phyloP scores from a whole-genome alignment of 2,797 vertebrate species.

The Typhlichthys eigenmanni region DNA sequence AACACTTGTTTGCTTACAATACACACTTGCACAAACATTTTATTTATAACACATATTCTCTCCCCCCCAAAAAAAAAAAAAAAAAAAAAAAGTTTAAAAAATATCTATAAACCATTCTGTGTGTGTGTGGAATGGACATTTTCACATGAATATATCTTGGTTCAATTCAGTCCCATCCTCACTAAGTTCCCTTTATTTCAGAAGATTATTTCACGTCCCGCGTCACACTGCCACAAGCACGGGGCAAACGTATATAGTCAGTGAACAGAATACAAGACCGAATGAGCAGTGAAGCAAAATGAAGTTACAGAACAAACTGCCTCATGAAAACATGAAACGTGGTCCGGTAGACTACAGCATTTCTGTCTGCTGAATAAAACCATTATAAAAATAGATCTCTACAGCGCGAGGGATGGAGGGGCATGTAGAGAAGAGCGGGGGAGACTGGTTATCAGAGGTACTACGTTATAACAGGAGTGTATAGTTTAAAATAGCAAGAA shows the following conservation, averaged over 20 bases:
- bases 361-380: slow-evolving; percentile 42
- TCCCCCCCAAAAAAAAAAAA: background rate
- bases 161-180: slow-evolving; percentile 42
- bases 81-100: background rate
- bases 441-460: slow-evolving; percentile 23
- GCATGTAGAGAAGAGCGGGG: slow-evolving; percentile 8
- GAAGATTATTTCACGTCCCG: slow-evolving; percentile 14
- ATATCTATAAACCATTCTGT: slow-evolving; percentile 29
- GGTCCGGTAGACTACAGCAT: background rate
- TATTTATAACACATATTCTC: slow-evolving; percentile 19
- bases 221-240: slow-evolving; percentile 22
- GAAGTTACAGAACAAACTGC: too few relatives aligned
- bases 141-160: slow-evolving; percentile 56
- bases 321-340: slow-evolving; percentile 7
- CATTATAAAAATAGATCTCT: slow-evolving; percentile 28
- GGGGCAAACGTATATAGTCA: slow-evolving; percentile 24
- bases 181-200: slow-evolving; percentile 66
- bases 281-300: background rate
- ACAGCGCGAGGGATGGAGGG: slow-evolving; percentile 18
- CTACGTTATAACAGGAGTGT: slow-evolving; percentile 5
- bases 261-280: slow-evolving; percentile 17
- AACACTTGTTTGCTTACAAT: slow-evolving; percentile 57
- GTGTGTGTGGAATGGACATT: slow-evolving; percentile 41
- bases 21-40: slow-evolving; percentile 52
- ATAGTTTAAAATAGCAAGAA: slow-evolving; percentile 1